These are phyloP conservation scores for Elanoides forficatus DNA, from an alignment of 2,113 vertebrate species.

Conservation along the genomic window DNA sequence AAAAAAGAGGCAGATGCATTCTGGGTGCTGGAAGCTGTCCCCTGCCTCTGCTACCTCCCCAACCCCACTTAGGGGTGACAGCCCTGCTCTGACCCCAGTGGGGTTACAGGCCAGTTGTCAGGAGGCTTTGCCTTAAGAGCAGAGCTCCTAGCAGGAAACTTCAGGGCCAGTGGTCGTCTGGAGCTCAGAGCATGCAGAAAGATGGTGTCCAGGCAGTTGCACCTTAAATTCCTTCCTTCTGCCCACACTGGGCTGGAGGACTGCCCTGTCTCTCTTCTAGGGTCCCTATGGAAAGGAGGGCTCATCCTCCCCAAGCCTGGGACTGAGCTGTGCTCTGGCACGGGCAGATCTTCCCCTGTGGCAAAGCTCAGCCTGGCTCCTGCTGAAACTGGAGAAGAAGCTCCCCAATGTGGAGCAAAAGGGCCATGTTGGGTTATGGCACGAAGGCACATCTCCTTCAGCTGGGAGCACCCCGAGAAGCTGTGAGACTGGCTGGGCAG, in stretches of 20 bases:
- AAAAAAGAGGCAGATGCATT: rapidly evolving
- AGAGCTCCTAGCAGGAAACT: background rate
- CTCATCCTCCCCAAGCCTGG: background rate
- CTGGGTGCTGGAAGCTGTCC: background rate
- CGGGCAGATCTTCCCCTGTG: background rate
- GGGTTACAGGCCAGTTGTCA: background rate
- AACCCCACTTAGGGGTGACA: background rate
- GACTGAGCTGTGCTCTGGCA: background rate
- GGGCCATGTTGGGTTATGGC: rapidly evolving
- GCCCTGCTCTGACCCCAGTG: background rate
- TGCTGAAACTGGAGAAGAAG: background rate
- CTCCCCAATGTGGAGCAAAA: background rate
- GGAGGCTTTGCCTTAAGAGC: background rate
- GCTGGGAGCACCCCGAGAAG: background rate
- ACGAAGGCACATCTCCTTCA: background rate
- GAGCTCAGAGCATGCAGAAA: background rate
- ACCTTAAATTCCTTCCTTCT: background rate
- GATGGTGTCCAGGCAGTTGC: background rate
- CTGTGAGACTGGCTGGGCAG: background rate
- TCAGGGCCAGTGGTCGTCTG: background rate
- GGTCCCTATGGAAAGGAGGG: background rate
- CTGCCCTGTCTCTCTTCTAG: background rate
- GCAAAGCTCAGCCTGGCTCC: background rate
- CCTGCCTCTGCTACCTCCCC: background rate
- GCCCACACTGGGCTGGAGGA: rapidly evolving